These are phyloP conservation scores for Glareola pratincola DNA, from an alignment of 2,113 vertebrate species.

Conservation along the genomic window DNA sequence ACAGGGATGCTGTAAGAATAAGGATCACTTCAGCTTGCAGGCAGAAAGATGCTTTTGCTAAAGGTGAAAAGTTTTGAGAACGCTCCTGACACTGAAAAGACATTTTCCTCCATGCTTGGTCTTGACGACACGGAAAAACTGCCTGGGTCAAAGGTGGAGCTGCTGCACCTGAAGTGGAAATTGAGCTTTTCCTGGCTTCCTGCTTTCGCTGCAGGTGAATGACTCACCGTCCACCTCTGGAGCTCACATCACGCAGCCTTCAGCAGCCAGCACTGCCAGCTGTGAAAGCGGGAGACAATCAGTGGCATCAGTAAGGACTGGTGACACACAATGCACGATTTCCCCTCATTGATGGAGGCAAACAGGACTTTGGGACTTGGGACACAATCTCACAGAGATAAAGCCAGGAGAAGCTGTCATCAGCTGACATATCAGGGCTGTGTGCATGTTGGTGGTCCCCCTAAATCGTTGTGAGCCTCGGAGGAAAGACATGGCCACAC, in stretches of 20 bases:
- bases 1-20: neutral
- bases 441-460: neutral
- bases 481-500: neutral
- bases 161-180: neutral
- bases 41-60: neutral
- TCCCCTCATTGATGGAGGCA: neutral
- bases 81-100: neutral
- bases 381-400: neutral
- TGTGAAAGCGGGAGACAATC: neutral
- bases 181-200: fast-evolving
- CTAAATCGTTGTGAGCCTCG: neutral
- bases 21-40: neutral
- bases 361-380: neutral
- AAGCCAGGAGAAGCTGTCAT: neutral
- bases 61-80: neutral
- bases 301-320: neutral
- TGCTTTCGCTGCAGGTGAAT: neutral
- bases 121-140: neutral
- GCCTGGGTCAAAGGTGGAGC: neutral
- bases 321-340: neutral
- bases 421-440: neutral
- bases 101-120: neutral
- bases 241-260: neutral
- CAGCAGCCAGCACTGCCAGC: neutral
- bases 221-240: neutral